These are phyloP conservation scores for Branchellion lobata DNA, from an alignment of 2,888 invertebrate genomes.

Conservation along the genomic window DNA sequence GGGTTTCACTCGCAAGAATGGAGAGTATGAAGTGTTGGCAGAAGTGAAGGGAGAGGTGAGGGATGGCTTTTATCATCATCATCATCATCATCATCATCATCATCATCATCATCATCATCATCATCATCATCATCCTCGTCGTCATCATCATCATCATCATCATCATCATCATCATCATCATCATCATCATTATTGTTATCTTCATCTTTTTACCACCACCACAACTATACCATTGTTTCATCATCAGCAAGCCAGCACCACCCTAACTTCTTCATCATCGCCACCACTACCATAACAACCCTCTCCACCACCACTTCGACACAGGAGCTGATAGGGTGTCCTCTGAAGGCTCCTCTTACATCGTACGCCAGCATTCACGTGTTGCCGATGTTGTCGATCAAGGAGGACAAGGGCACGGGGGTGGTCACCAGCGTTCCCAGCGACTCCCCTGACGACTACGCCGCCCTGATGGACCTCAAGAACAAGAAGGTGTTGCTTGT, in stretches of 20 bases:
- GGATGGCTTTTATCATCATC: constrained; percentile 28
- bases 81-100: constrained; percentile 40
- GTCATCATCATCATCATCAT: constrained; percentile 41
- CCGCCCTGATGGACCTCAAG: constrained; percentile 88
- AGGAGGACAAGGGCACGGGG: constrained; percentile 93
- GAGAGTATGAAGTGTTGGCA: constrained; percentile 72
- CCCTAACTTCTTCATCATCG: too few species aligned
- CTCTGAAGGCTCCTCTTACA: constrained; percentile 81
- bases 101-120: constrained; percentile 42
- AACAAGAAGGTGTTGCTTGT: constrained; percentile 75
- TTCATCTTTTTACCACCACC: not conserved
- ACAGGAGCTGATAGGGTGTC: constrained; percentile 77
- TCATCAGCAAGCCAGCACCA: too few species aligned
- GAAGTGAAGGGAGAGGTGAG: constrained; percentile 62
- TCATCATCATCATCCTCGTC: constrained; percentile 40
- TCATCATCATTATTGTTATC: constrained; percentile 23
- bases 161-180: constrained; percentile 43
- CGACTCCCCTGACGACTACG: constrained; percentile 97
- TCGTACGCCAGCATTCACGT: constrained; percentile 81
- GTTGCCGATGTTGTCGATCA: constrained; percentile 95
- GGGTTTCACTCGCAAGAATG: constrained; percentile 71
- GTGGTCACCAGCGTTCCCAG: constrained; percentile 97
- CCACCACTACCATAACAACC: too few species aligned
- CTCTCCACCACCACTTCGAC: not conserved
- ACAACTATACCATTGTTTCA: too few species aligned